A percentile compares a stretch with the other conserved stretches of the same genome.
Conservation (phyloP, 2,888 invertebrate species). For the Hybos culiciformis region DNA sequence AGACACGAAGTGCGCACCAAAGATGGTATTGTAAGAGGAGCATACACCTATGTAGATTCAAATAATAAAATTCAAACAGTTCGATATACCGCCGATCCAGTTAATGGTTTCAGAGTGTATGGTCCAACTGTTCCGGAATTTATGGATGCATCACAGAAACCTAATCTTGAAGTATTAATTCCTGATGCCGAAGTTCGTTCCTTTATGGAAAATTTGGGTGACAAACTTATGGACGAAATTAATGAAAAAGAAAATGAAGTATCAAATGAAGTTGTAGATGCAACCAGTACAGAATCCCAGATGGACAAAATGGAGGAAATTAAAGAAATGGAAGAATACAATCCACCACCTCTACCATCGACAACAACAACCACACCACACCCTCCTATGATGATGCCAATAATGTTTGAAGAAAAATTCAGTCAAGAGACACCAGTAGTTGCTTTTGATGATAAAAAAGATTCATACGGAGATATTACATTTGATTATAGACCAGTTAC, state of each 20-base stretch:
- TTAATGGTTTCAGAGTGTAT: slow-evolving; percentile 23
- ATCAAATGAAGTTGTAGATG: background rate
- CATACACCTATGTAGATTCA: slow-evolving; percentile 29
- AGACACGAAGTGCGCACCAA: slow-evolving; percentile 10
- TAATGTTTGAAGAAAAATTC: background rate
- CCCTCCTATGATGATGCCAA: no score
- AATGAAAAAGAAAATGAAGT: no score
- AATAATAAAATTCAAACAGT: slow-evolving; percentile 22
- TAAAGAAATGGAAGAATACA: background rate
- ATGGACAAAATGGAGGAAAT: slow-evolving; percentile 5
- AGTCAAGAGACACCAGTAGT: slow-evolving; percentile 5
- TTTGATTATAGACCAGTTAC: background rate
- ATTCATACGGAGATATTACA: background rate
- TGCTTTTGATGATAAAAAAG: background rate
- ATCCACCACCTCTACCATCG: background rate
- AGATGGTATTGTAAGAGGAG: slow-evolving; percentile 23
- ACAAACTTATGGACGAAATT: no score
- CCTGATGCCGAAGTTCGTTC: no score
- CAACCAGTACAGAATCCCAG: no score
- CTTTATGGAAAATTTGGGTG: no score
- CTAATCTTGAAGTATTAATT: no score
- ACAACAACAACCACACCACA: no score
- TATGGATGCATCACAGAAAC: no score
- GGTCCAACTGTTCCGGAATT: slow-evolving; percentile 16
- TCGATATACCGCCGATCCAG: slow-evolving; percentile 22